These are phyloP conservation scores for Meteorus sp. DNA, from an alignment of 1,140 invertebrate species.

Conservation along the genomic window DNA sequence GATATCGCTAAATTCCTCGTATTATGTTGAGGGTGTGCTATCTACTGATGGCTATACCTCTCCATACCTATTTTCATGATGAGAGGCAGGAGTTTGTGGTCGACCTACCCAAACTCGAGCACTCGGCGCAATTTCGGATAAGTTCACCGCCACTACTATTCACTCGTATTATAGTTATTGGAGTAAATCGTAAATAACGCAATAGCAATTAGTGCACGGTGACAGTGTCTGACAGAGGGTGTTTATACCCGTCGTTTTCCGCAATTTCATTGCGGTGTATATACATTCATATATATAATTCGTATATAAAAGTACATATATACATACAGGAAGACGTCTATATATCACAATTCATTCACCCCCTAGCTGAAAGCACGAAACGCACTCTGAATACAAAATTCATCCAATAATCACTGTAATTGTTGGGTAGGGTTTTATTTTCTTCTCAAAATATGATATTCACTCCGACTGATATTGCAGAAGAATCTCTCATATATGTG, in stretches of 20 bases:
- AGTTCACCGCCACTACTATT: too few species aligned
- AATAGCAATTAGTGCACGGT: conserved; percentile 36
- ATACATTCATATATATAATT: too few species aligned
- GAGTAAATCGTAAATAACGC: conserved; percentile 42
- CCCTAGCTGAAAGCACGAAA: conserved; percentile 13
- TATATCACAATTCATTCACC: conserved; percentile 28
- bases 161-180: conserved; percentile 34
- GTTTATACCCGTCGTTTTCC: too few species aligned
- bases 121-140: background rate
- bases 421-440: too few species aligned
- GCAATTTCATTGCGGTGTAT: background rate
- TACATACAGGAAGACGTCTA: too few species aligned
- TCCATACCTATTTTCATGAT: conserved; percentile 5
- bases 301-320: too few species aligned
- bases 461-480: too few species aligned
- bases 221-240: conserved; percentile 15
- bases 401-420: conserved; percentile 37
- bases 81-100: conserved; percentile 7
- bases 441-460: too few species aligned
- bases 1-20: too few species aligned
- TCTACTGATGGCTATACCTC: too few species aligned
- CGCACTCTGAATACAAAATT: conserved; percentile 39
- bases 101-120: background rate
- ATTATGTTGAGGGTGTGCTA: background rate
- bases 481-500: too few species aligned